phyloP scores from a whole-genome alignment of 2,888 invertebrate species.

The Phaedon cochleariae region DNA sequence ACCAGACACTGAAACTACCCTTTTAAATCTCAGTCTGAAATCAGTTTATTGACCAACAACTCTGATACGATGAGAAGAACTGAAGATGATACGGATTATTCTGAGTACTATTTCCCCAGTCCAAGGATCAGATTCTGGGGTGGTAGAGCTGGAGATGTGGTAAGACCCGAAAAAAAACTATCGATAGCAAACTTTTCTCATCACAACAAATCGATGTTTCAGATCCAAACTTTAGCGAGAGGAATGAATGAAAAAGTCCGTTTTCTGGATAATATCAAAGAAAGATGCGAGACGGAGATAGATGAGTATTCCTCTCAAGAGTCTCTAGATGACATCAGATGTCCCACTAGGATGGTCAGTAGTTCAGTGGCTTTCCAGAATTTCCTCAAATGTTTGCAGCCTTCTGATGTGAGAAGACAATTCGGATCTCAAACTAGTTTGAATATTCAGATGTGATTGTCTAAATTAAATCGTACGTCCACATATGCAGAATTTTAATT shows the following conservation, averaged over 20 bases:
- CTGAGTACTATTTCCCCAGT: slow-evolving; percentile 38
- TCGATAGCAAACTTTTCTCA: background rate
- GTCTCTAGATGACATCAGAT: slow-evolving; percentile 35
- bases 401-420: slow-evolving; percentile 21
- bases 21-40: slow-evolving; percentile 38
- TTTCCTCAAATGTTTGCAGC: slow-evolving; percentile 47
- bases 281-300: slow-evolving; percentile 25
- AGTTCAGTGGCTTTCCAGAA: slow-evolving; percentile 54
- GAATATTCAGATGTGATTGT: slow-evolving; percentile 19
- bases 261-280: slow-evolving; percentile 40
- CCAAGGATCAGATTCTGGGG: slow-evolving; percentile 41
- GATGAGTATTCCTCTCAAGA: slow-evolving; percentile 39
- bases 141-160: slow-evolving; percentile 39
- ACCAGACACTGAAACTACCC: background rate
- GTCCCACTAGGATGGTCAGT: slow-evolving; percentile 50
- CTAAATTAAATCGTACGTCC: background rate
- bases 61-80: slow-evolving; percentile 34
- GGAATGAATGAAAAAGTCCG: slow-evolving; percentile 46
- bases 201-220: slow-evolving; percentile 9
- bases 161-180: slow-evolving; percentile 34
- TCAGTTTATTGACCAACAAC: slow-evolving; percentile 34
- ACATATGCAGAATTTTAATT: background rate
- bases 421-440: slow-evolving; percentile 28
- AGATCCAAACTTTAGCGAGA: slow-evolving; percentile 45
- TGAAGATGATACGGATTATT: slow-evolving; percentile 35